Percentiles rank a stretch among this genome's conserved stretches.
phyloP scores from a whole-genome alignment of 2,113 vertebrate species.

The Anas platyrhynchos region DNA sequence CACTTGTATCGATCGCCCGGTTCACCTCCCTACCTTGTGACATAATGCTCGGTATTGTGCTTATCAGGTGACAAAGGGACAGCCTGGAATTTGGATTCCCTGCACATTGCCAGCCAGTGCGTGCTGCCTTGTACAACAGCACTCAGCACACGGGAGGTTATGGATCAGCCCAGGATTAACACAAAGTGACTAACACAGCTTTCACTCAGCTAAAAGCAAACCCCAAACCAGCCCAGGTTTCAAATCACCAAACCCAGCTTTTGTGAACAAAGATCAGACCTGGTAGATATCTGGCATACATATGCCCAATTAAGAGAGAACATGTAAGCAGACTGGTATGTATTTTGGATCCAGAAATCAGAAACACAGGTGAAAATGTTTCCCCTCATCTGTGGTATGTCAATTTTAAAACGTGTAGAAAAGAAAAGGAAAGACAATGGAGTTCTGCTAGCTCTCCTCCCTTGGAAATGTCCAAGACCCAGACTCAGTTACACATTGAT shows the following conservation, averaged over 20 bases:
- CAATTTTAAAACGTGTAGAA: neutral
- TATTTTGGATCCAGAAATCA: neutral
- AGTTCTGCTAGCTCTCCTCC: neutral
- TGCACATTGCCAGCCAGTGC: neutral
- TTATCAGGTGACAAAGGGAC: constrained; percentile 4
- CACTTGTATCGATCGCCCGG: accelerated
- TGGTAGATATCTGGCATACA: neutral
- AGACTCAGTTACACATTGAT: neutral
- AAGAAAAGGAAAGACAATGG: neutral
- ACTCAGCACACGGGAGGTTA: neutral
- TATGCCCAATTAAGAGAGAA: neutral
- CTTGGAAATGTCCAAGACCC: neutral
- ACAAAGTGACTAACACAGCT: neutral
- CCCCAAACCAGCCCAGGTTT: neutral
- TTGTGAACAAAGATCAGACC: neutral
- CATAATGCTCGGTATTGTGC: neutral
- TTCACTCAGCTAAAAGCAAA: neutral
- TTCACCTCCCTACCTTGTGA: neutral
- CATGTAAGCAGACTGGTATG: accelerated
- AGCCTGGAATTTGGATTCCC: constrained; percentile 17
- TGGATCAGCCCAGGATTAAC: constrained; percentile 1
- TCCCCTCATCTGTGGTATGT: neutral
- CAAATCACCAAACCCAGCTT: neutral
- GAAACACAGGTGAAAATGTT: neutral
- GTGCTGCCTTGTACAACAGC: neutral